Percentiles rank a stretch among this genome's conserved stretches.
Evolutionary conservation across 1,140 invertebrate genomes (phyloP).

Genomic region (Thaumatotibia leucotreta): DNA sequence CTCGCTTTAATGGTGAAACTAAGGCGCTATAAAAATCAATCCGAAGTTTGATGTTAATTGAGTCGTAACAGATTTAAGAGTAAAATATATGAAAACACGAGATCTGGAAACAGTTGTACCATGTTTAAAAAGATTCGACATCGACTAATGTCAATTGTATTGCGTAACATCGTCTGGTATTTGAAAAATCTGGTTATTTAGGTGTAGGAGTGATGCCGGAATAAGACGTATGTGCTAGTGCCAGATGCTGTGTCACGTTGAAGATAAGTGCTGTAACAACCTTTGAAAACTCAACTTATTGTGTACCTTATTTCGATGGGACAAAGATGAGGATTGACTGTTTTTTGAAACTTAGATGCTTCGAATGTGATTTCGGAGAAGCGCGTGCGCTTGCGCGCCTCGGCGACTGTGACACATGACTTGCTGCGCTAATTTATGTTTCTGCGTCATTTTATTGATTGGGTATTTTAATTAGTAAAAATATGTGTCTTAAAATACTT

Average conservation of each 20-base stretch:
- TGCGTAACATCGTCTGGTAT: slow-evolving; percentile 55
- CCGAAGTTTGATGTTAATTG: not conserved
- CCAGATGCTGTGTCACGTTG: slow-evolving; percentile 31
- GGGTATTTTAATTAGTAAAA: not conserved
- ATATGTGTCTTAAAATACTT: not conserved
- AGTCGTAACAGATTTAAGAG: not conserved
- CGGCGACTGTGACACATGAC: not conserved
- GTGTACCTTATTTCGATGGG: not conserved
- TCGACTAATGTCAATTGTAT: slow-evolving; percentile 34
- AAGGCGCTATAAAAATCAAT: not conserved
- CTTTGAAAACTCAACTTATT: not conserved
- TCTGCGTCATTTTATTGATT: not conserved
- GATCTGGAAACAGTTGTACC: not conserved
- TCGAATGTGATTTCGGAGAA: not conserved
- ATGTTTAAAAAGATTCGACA: not conserved
- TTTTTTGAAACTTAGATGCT: not conserved
- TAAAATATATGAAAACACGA: not conserved
- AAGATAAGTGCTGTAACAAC: not conserved
- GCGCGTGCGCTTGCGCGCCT: not conserved
- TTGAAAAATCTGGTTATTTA: slow-evolving; percentile 61
- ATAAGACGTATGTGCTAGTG: slow-evolving; percentile 58
- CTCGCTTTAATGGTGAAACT: not conserved
- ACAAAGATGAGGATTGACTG: not conserved
- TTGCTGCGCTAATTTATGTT: not conserved
- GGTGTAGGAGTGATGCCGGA: slow-evolving; percentile 44